A percentile compares a stretch with the other conserved stretches of the same genome.
These are phyloP conservation scores for Cosmia trapezina DNA, from an alignment of 2,888 invertebrate species.

Conservation along the genomic window DNA sequence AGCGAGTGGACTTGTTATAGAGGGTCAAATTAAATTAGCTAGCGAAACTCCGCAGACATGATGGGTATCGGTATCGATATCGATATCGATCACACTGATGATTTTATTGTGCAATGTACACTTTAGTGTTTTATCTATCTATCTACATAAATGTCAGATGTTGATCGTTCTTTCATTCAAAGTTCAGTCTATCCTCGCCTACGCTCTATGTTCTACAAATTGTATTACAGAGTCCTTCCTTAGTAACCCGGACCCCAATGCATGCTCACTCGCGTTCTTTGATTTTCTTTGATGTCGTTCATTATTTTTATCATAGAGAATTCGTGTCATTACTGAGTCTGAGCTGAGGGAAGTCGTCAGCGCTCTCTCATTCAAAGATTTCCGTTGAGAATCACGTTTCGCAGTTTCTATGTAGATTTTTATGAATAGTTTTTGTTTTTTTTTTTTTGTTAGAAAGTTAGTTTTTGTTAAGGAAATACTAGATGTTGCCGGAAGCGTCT, in stretches of 20 bases:
- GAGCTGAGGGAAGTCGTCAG: conserved; percentile 41
- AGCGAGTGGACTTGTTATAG: too few relatives aligned
- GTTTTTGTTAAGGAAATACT: conserved; percentile 1
- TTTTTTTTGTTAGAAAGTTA: conserved; percentile 2
- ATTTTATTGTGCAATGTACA: too few relatives aligned
- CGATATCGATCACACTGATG: too few relatives aligned
- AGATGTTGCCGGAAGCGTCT: not conserved
- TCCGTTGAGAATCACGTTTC: conserved; percentile 36
- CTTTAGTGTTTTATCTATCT: too few relatives aligned
- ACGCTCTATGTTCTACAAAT: not conserved
- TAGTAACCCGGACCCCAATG: conserved; percentile 2
- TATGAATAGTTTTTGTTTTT: conserved; percentile 45
- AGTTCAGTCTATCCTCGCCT: not conserved
- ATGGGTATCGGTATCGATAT: too few relatives aligned
- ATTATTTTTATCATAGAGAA: conserved; percentile 52
- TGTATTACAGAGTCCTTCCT: not conserved
- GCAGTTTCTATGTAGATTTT: conserved; percentile 34
- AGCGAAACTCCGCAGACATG: too few relatives aligned
- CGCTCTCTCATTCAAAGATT: conserved; percentile 51
- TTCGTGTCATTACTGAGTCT: conserved; percentile 48
- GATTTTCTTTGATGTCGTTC: conserved; percentile 39
- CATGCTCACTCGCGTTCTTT: conserved; percentile 20
- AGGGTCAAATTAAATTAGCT: too few relatives aligned
- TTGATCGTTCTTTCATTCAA: not conserved
- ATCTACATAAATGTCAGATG: not conserved